phyloP scores from a whole-genome alignment of 2,888 invertebrate genomes.

The Rhagonycha fulva region DNA sequence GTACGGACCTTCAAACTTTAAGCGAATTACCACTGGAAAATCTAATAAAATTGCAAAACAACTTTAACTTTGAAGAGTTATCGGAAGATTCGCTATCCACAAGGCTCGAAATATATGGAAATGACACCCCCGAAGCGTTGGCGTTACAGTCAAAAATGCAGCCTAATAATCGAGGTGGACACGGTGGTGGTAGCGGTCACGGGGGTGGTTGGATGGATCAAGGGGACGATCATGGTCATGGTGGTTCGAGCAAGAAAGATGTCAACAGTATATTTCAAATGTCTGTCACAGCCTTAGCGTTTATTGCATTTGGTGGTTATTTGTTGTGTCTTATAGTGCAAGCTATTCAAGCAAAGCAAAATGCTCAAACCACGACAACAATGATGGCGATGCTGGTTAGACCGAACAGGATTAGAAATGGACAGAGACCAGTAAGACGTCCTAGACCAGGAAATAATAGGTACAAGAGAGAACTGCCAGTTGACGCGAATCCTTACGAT shows the following conservation, averaged over 20 bases:
- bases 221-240: slow-evolving; percentile 39
- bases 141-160: slow-evolving; percentile 43
- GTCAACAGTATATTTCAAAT: slow-evolving; percentile 76
- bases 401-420: slow-evolving; percentile 31
- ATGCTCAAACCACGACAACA: slow-evolving; percentile 43
- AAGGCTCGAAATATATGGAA: not conserved
- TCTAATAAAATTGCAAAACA: slow-evolving; percentile 65
- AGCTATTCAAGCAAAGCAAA: slow-evolving; percentile 69
- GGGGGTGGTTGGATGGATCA: slow-evolving; percentile 12
- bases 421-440: slow-evolving; percentile 34
- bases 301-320: slow-evolving; percentile 85
- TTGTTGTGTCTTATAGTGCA: slow-evolving; percentile 77
- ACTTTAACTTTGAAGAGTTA: slow-evolving; percentile 45
- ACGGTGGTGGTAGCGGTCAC: slow-evolving; percentile 28
- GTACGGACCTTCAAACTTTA: slow-evolving; percentile 58
- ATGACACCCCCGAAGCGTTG: slow-evolving; percentile 41
- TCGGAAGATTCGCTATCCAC: slow-evolving; percentile 1
- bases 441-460: slow-evolving; percentile 18
- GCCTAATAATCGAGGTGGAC: slow-evolving; percentile 41
- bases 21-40: slow-evolving; percentile 73
- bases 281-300: slow-evolving; percentile 77
- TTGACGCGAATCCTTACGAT: slow-evolving; percentile 53
- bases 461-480: slow-evolving; percentile 40
- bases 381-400: slow-evolving; percentile 26
- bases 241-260: slow-evolving; percentile 55